Conservation (phyloP, 2,888 invertebrate species). For the Serrognathus titanus region DNA sequence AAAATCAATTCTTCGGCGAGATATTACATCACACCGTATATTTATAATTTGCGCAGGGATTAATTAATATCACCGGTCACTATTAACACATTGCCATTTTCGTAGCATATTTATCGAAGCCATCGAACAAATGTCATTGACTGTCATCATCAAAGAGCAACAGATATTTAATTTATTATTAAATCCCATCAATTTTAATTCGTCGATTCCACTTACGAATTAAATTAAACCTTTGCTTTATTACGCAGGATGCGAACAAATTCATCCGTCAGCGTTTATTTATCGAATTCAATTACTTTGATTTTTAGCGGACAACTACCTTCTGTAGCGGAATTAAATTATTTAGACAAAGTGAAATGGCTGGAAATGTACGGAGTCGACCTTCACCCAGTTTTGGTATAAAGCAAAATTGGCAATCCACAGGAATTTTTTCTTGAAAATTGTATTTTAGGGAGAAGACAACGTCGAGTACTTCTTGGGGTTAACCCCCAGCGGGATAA, state of each 20-base stretch:
- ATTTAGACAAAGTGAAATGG: slow-evolving; percentile 97
- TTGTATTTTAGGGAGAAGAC: slow-evolving; percentile 77
- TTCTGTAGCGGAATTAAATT: slow-evolving; percentile 89
- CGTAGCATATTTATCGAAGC: too few relatives aligned
- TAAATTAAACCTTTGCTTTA: too few relatives aligned
- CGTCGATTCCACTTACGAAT: too few relatives aligned
- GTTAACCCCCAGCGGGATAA: slow-evolving; percentile 91
- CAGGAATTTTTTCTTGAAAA: slow-evolving; percentile 4
- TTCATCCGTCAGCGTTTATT: background rate
- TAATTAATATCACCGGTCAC: too few relatives aligned
- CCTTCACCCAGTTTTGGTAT: slow-evolving; percentile 93
- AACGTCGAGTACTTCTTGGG: slow-evolving; percentile 95
- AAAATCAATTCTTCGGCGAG: too few relatives aligned
- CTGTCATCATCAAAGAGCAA: too few relatives aligned
- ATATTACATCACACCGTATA: too few relatives aligned
- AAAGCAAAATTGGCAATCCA: slow-evolving; percentile 36
- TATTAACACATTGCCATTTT: too few relatives aligned
- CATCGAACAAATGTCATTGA: too few relatives aligned
- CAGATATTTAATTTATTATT: too few relatives aligned
- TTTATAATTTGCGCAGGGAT: too few relatives aligned
- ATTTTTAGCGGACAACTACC: slow-evolving; percentile 78
- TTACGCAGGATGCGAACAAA: background rate
- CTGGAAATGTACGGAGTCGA: slow-evolving; percentile 98
- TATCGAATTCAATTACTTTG: background rate
- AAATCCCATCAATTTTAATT: too few relatives aligned